A percentile compares a stretch with the other conserved stretches of the same genome.
These are phyloP conservation scores for Manduca sexta DNA, from an alignment of 1,140 invertebrate species.

Conservation along the genomic window DNA sequence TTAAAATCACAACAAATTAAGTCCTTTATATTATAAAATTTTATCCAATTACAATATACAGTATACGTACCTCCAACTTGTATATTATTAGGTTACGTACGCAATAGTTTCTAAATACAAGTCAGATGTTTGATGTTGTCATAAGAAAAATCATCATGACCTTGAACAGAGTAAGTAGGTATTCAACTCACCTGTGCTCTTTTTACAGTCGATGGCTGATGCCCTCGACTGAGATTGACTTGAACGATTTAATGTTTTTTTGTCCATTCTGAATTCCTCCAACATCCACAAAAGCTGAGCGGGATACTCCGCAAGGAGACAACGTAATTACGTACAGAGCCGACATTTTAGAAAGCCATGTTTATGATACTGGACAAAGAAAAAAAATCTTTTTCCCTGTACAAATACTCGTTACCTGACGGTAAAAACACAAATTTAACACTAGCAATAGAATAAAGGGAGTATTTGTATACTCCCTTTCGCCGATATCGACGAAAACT, in stretches of 20 bases:
- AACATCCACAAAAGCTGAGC: slow-evolving; percentile 63
- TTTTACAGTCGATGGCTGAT: slow-evolving; percentile 78
- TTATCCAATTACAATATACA: no score
- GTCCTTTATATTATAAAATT: no score
- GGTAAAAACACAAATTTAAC: slow-evolving; percentile 58
- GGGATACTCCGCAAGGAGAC: slow-evolving; percentile 80
- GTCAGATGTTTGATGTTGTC: slow-evolving; percentile 1
- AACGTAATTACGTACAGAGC: slow-evolving; percentile 75
- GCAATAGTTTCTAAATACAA: slow-evolving; percentile 1
- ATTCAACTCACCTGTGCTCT: slow-evolving; percentile 81
- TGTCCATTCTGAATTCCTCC: slow-evolving; percentile 80
- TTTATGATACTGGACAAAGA: slow-evolving; percentile 76
- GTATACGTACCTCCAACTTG: no score
- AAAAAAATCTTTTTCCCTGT: slow-evolving; percentile 58
- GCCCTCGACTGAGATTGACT: slow-evolving; percentile 77
- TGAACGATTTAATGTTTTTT: slow-evolving; percentile 78
- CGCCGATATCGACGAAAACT: slow-evolving; percentile 77
- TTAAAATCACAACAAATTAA: no score
- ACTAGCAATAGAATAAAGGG: slow-evolving; percentile 63
- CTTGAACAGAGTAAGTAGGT: no score
- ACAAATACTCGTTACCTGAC: slow-evolving; percentile 43
- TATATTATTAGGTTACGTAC: no score
- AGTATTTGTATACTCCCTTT: slow-evolving; percentile 74
- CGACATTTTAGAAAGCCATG: slow-evolving; percentile 90
- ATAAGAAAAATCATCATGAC: slow-evolving; percentile 16